phyloP scores from a whole-genome alignment of 2,113 vertebrate genomes.

The Brienomyrus longianalis region DNA sequence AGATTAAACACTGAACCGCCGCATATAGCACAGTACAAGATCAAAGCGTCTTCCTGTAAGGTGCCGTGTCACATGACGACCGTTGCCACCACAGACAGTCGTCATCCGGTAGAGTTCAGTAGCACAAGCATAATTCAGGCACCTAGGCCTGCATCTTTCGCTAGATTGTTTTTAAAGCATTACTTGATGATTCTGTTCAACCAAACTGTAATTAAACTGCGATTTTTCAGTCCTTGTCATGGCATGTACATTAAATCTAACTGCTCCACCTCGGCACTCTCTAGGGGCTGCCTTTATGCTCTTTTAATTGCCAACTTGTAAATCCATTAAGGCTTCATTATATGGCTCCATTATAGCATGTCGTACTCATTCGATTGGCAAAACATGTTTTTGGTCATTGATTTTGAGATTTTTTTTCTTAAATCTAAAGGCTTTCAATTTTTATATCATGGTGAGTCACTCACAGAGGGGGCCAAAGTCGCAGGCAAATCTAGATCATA shows the following conservation, averaged over 20 bases:
- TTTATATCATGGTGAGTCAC: not conserved
- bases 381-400: not conserved
- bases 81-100: not conserved
- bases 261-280: not conserved
- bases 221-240: not conserved
- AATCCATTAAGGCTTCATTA: not conserved
- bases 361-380: not conserved
- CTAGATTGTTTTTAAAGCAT: not conserved
- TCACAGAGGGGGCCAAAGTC: not conserved
- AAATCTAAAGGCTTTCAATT: not conserved
- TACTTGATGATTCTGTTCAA: not conserved
- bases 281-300: not conserved
- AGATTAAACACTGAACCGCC: not conserved
- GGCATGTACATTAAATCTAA: not conserved
- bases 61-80: not conserved
- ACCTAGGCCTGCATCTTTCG: not conserved
- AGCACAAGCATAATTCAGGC: not conserved
- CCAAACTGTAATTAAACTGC: not conserved
- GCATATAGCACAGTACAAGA: not conserved
- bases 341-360: conserved; percentile 3
- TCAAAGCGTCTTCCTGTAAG: conserved; percentile 3
- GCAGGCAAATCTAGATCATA: not conserved
- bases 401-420: not conserved
- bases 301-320: conserved; percentile 4
- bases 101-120: not conserved